Conservation (phyloP, 2,113 vertebrate genomes). For the Apteryx owenii region DNA sequence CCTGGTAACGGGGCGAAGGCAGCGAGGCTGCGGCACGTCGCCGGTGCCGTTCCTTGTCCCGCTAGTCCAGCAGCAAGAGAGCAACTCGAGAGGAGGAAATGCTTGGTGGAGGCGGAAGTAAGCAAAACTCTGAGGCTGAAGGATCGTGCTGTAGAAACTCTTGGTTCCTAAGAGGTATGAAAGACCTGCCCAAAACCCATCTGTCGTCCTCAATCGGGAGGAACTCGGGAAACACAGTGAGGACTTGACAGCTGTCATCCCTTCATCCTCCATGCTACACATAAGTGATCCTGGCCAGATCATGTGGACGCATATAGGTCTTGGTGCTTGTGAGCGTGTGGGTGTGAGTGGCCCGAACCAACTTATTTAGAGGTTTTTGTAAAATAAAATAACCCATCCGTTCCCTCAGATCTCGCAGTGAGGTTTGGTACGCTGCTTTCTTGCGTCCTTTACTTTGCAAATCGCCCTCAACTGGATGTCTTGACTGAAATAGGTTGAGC, state of each 20-base stretch:
- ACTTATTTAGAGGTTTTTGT: neutral
- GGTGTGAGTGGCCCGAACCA: neutral
- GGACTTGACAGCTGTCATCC: neutral
- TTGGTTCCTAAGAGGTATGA: neutral
- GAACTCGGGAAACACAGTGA: neutral
- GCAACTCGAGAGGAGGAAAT: neutral
- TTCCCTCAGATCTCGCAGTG: accelerated
- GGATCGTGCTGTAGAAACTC: accelerated
- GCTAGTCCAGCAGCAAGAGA: neutral
- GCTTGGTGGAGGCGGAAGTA: neutral
- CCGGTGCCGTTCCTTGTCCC: accelerated
- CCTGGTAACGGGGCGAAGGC: accelerated
- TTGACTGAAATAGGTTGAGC: neutral
- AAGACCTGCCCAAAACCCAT: neutral
- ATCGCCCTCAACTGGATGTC: neutral
- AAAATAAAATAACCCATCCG: neutral
- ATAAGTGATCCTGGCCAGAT: neutral
- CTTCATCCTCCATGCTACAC: neutral
- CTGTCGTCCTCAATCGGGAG: neutral
- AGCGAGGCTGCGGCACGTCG: accelerated
- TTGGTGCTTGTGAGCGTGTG: neutral
- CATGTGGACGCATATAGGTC: too few relatives aligned
- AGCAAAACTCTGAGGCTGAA: neutral
- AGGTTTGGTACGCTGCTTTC: neutral
- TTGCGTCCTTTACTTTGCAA: neutral